Evolutionary conservation across 2,113 vertebrate species (phyloP).

Genomic region (Ceuthmochares aereus): DNA sequence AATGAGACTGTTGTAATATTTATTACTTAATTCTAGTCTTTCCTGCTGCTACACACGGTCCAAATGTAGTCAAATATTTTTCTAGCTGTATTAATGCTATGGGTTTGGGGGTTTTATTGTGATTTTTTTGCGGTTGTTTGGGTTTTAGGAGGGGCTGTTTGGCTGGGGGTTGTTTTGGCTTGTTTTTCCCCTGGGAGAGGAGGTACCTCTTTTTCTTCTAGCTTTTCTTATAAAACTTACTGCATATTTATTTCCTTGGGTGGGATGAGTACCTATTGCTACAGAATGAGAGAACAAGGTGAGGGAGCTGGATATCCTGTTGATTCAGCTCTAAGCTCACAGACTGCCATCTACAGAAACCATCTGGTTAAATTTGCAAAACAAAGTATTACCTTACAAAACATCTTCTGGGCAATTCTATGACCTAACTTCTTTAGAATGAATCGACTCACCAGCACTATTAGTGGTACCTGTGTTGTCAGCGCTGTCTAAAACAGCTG

Average conservation of each 20-base stretch:
- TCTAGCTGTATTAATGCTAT: background rate
- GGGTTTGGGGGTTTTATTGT: background rate
- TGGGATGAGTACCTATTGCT: background rate
- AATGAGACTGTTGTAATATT: background rate
- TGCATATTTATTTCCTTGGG: background rate
- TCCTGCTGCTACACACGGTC: background rate
- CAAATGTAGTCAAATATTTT: background rate
- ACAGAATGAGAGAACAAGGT: background rate
- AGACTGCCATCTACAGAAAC: background rate
- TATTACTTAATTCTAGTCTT: background rate
- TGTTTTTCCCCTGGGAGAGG: background rate
- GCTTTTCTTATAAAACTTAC: background rate
- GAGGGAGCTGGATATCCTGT: background rate
- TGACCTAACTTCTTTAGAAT: background rate
- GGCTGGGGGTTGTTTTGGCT: background rate
- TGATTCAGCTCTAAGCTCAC: background rate
- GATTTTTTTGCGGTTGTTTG: background rate
- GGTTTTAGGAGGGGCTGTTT: background rate
- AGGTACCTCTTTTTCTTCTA: background rate
- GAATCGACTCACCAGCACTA: background rate
- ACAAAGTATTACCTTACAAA: constrained; percentile 30
- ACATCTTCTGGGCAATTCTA: background rate
- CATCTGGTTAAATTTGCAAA: constrained; percentile 26
- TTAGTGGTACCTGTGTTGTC: background rate
- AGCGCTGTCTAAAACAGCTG: background rate